phyloP scores from a whole-genome alignment of 2,113 vertebrate species.

The Gymnorhina tibicen region DNA sequence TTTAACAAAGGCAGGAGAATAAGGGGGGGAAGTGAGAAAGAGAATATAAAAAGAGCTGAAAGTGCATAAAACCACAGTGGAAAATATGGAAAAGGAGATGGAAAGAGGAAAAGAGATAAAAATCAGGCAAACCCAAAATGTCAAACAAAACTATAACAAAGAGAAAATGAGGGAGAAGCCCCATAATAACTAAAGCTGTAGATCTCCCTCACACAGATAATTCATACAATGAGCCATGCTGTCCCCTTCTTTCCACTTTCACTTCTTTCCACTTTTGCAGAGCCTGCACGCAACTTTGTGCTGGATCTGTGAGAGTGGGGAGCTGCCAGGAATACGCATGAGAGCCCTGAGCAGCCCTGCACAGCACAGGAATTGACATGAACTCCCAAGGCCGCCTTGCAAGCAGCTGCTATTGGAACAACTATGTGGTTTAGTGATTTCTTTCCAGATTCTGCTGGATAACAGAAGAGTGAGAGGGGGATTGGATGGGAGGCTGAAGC shows the following conservation, averaged over 20 bases:
- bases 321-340: neutral
- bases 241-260: neutral
- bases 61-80: neutral
- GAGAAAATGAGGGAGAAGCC: neutral
- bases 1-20: neutral
- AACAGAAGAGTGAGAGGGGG: neutral
- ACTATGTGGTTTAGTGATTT: neutral
- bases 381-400: neutral
- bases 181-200: neutral
- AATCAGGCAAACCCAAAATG: neutral
- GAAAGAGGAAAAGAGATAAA: neutral
- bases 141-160: neutral
- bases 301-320: neutral
- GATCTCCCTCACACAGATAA: neutral
- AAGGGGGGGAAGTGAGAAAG: neutral
- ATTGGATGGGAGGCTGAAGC: neutral
- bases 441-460: constrained; percentile 55
- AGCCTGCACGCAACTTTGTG: neutral
- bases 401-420: constrained; percentile 58
- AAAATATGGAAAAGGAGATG: neutral
- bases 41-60: neutral
- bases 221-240: neutral
- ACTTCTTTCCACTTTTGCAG: neutral
- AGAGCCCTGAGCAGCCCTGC: neutral
- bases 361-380: neutral